phyloP scores from a whole-genome alignment of 2,797 vertebrate species.

The Ctenopoma multispine region DNA sequence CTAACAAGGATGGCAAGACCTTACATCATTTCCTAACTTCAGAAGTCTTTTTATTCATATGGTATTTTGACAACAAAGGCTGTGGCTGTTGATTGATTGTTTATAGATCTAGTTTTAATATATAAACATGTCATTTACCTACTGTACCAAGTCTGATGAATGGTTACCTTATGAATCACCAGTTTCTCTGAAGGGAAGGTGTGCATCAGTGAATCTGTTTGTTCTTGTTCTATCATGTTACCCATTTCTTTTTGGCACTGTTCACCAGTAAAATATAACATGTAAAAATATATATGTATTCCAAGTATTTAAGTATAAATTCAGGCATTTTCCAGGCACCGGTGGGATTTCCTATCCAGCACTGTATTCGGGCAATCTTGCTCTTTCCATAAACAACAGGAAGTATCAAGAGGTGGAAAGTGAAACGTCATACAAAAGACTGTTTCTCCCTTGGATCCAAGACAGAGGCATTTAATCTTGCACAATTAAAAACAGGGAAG shows the following conservation, averaged over 20 bases:
- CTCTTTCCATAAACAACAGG: conserved; percentile 40
- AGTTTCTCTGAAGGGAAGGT: conserved; percentile 29
- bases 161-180: conserved; percentile 27
- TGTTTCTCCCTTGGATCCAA: conserved; percentile 74
- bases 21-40: conserved; percentile 25
- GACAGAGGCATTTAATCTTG: conserved; percentile 78
- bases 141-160: conserved; percentile 30
- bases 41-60: conserved; percentile 33
- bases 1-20: conserved; percentile 35
- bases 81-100: conserved; percentile 44
- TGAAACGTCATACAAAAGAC: conserved; percentile 37
- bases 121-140: conserved; percentile 40
- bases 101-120: conserved; percentile 56
- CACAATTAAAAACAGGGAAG: conserved; percentile 77
- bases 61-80: conserved; percentile 40
- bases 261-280: conserved; percentile 56
- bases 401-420: conserved; percentile 52
- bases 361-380: conserved; percentile 24
- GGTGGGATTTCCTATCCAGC: conserved; percentile 35
- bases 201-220: conserved; percentile 11
- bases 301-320: conserved; percentile 49
- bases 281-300: conserved; percentile 55
- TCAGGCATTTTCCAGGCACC: conserved; percentile 34
- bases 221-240: conserved; percentile 36
- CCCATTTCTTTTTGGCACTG: conserved; percentile 47